Evolutionary conservation across 2,113 vertebrate species (phyloP).

Genomic region (Dasyornis broadbenti): DNA sequence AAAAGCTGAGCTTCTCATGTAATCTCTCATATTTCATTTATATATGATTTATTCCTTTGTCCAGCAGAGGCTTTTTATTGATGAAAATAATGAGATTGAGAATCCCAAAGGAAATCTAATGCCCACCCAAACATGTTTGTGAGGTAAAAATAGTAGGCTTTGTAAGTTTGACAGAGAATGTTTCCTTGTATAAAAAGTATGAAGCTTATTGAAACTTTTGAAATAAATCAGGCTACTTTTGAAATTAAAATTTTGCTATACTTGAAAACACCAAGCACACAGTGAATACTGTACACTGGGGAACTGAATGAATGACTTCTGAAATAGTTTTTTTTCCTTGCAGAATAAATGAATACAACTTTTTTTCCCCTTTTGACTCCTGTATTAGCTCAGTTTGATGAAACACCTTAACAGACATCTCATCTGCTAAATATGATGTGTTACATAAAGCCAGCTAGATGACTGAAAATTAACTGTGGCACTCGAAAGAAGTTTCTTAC

Average conservation of each 20-base stretch:
- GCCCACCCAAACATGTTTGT: constrained; percentile 40
- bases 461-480: not conserved
- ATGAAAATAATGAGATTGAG: constrained; percentile 69
- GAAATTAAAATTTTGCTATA: constrained; percentile 11
- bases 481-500: constrained; percentile 7
- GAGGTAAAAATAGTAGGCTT: constrained; percentile 9
- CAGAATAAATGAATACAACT: not conserved
- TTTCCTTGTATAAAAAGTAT: not conserved
- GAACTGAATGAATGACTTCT: not conserved
- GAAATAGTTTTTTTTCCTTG: not conserved
- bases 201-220: not conserved
- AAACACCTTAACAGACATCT: constrained; percentile 14
- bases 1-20: constrained; percentile 58
- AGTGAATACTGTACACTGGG: not conserved
- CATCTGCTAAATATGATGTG: not conserved
- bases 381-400: constrained; percentile 10
- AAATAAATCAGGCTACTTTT: constrained; percentile 29
- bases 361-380: not conserved
- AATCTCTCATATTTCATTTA: constrained; percentile 74
- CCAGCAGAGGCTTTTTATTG: constrained; percentile 62
- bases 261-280: not conserved
- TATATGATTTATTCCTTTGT: constrained; percentile 68
- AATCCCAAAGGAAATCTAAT: constrained; percentile 59
- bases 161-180: not conserved
- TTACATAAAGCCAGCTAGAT: not conserved